Evolutionary conservation across 1,140 invertebrate species (phyloP).

Genomic region (Danaus plexippus): DNA sequence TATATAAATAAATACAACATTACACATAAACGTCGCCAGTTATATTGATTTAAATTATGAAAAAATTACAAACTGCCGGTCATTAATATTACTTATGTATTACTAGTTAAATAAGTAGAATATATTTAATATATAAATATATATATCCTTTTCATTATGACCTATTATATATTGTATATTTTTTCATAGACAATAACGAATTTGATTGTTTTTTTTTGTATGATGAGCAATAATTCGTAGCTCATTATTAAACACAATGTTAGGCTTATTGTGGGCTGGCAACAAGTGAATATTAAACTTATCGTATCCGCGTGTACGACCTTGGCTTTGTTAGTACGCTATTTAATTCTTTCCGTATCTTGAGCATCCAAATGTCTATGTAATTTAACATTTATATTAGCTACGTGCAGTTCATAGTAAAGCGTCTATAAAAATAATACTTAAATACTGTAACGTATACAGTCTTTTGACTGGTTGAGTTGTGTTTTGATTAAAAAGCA

Average conservation of each 20-base stretch:
- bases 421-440: neutral
- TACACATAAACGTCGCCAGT: no score
- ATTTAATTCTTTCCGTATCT: conserved; percentile 63
- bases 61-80: no score
- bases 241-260: conserved; percentile 21
- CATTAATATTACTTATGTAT: no score
- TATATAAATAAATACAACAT: no score
- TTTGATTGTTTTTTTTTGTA: conserved; percentile 21
- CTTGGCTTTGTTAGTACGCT: conserved; percentile 47
- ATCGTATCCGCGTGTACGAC: conserved; percentile 54
- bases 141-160: no score
- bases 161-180: no score
- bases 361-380: conserved; percentile 34
- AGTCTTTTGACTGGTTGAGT: neutral
- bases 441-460: no score
- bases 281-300: conserved; percentile 52
- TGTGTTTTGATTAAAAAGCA: conserved; percentile 7
- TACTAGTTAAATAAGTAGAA: no score
- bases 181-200: no score
- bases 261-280: conserved; percentile 41
- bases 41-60: no score
- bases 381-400: conserved; percentile 8
- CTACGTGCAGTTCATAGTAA: conserved; percentile 13
- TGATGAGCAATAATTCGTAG: conserved; percentile 23
- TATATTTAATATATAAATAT: no score